A percentile compares a stretch with the other conserved stretches of the same genome.
phyloP scores from a whole-genome alignment of 2,888 invertebrate genomes.

The Seira ritae region DNA sequence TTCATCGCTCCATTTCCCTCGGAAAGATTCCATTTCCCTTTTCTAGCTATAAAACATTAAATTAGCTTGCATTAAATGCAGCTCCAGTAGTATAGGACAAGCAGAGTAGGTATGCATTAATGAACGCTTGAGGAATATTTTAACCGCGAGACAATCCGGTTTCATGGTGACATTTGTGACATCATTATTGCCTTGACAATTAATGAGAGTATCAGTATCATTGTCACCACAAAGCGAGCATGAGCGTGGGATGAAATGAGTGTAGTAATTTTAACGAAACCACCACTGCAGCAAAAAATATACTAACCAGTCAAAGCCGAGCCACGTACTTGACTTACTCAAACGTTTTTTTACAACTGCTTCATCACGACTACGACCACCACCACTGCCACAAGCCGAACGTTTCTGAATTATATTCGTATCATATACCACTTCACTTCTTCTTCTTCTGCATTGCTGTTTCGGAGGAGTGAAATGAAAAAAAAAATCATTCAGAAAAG shows the following conservation, averaged over 20 bases:
- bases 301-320: background rate
- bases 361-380: too few relatives aligned
- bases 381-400: too few relatives aligned
- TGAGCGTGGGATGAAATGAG: slow-evolving; percentile 1
- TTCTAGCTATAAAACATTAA: too few relatives aligned
- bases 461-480: too few relatives aligned
- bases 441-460: too few relatives aligned
- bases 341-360: background rate
- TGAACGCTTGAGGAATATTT: slow-evolving; percentile 8
- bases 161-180: slow-evolving; percentile 6
- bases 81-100: background rate
- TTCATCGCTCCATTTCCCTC: background rate
- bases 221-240: background rate
- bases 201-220: slow-evolving; percentile 14
- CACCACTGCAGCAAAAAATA: slow-evolving; percentile 12
- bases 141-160: slow-evolving; percentile 11
- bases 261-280: slow-evolving; percentile 2
- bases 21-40: background rate
- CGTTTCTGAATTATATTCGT: too few relatives aligned
- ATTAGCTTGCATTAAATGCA: background rate
- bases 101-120: background rate
- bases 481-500: background rate
- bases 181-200: slow-evolving; percentile 5
- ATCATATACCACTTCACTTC: too few relatives aligned
- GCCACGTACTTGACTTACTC: slow-evolving; percentile 16